Evolutionary conservation across 2,113 vertebrate species (phyloP).

Genomic region (Daboia siamensis): DNA sequence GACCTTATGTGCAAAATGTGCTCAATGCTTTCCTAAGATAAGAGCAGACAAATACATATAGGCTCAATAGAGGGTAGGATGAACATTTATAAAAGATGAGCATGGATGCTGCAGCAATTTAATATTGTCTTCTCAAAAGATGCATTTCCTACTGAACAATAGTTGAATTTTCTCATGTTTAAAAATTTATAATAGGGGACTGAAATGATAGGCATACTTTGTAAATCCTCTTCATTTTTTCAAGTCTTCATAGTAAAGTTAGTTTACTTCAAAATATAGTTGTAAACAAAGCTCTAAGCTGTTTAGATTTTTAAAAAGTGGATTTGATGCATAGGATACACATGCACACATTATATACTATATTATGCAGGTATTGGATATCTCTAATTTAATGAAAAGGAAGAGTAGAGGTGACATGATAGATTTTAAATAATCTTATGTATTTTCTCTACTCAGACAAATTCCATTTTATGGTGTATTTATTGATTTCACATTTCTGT

Average conservation of each 20-base stretch:
- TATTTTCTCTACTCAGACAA: no score
- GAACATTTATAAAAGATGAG: not conserved
- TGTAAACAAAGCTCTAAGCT: not conserved
- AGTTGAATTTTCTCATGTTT: not conserved
- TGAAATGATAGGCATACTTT: not conserved
- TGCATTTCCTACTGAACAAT: not conserved
- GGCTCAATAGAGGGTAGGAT: not conserved
- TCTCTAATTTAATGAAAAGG: no score
- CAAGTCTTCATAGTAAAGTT: not conserved
- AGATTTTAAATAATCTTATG: no score
- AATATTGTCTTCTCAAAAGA: not conserved
- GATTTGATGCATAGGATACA: not conserved
- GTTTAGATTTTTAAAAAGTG: not conserved
- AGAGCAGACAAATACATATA: not conserved
- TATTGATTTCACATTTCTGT: no score
- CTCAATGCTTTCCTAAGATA: conserved; percentile 11
- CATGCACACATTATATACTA: no score
- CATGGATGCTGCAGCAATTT: not conserved
- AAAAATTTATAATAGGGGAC: not conserved
- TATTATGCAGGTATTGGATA: no score
- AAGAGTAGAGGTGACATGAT: no score
- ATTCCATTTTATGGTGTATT: no score
- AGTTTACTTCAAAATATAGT: not conserved
- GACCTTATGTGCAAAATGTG: not conserved
- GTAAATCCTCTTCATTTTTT: not conserved